Conservation (phyloP, 2,888 invertebrate species). For the Artemia sinica region DNA sequence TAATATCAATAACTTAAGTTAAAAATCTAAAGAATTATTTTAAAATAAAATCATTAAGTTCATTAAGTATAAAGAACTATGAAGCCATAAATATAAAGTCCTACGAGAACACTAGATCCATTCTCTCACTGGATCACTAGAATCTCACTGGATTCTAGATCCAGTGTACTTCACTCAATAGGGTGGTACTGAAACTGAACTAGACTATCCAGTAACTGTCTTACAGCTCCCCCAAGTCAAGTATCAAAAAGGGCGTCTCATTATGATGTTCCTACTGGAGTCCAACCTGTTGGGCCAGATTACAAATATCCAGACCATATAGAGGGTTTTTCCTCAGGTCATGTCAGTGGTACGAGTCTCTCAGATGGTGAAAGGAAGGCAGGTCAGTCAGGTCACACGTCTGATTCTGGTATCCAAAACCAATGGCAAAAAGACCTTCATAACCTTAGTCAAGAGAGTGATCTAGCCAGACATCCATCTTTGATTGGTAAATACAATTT, state of each 20-base stretch:
- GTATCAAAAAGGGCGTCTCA: neutral
- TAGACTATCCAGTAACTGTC: no score
- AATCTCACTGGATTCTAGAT: no score
- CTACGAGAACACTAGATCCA: no score
- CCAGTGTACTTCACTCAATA: no score
- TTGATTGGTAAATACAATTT: neutral
- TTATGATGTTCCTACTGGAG: neutral
- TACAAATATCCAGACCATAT: constrained; percentile 8
- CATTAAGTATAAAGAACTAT: no score
- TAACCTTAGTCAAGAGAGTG: constrained; percentile 6
- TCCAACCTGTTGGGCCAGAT: constrained; percentile 8
- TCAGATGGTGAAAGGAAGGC: neutral
- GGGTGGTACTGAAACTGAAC: no score
- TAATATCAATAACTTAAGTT: no score
- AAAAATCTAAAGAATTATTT: no score
- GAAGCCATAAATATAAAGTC: no score
- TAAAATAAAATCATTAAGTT: no score
- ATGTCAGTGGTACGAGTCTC: constrained; percentile 6
- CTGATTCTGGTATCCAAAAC: constrained; percentile 1
- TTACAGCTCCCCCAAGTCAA: no score
- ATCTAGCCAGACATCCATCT: constrained; percentile 9
- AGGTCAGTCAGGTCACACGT: neutral
- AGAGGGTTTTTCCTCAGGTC: constrained; percentile 8
- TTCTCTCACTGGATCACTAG: no score
- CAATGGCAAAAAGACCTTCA: neutral